Evolutionary conservation across 2,113 vertebrate genomes (phyloP).

Genomic region (Hassar affinis): DNA sequence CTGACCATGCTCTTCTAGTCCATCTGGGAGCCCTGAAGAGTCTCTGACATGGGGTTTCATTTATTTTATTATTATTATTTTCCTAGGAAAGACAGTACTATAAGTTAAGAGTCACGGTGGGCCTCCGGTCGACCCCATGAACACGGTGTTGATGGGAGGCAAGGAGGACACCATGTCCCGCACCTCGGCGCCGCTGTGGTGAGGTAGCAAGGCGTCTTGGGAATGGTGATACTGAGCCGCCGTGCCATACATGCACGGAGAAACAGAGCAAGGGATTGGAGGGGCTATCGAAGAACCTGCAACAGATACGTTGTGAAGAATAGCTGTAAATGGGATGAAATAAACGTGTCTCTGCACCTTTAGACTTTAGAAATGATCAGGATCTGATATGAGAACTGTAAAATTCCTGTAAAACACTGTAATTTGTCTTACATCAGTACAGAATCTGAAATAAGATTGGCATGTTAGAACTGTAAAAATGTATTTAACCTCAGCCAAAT

Average conservation of each 20-base stretch:
- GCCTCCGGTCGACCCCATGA: conserved; percentile 84
- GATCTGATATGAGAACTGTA: neutral
- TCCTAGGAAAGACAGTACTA: no score
- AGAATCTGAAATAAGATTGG: neutral
- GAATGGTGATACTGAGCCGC: conserved; percentile 74
- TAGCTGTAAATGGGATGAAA: neutral
- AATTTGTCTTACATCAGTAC: neutral
- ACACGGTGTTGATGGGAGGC: conserved; percentile 96
- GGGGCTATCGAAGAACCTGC: conserved; percentile 76
- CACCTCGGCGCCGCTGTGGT: conserved; percentile 68
- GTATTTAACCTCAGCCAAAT: neutral
- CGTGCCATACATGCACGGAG: conserved; percentile 89
- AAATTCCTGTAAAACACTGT: no score
- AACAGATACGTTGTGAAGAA: neutral
- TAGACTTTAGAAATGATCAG: neutral
- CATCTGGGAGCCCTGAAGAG: neutral
- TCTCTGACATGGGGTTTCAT: neutral
- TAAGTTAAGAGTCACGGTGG: conserved; percentile 72
- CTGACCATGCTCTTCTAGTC: conserved; percentile 23
- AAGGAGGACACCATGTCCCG: conserved; percentile 86
- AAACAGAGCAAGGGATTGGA: conserved; percentile 70
- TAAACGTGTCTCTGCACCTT: neutral
- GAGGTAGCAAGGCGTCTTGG: conserved; percentile 80
- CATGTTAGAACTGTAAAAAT: neutral
- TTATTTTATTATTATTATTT: no score